These are phyloP conservation scores for Gallinago media DNA, from an alignment of 2,113 vertebrate species.

Conservation along the genomic window DNA sequence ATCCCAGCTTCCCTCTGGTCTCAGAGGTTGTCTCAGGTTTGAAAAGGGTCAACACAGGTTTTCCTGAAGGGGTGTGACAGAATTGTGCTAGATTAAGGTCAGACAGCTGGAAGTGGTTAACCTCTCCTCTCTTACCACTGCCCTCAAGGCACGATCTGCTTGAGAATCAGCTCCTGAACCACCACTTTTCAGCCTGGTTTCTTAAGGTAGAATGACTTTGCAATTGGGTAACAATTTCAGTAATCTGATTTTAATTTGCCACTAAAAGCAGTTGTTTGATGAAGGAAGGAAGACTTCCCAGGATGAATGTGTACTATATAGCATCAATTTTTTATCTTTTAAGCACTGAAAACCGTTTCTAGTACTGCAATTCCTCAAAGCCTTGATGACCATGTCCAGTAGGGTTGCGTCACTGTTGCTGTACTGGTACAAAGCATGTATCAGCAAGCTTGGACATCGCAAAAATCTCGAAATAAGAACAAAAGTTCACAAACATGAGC, in stretches of 20 bases:
- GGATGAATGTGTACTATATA: background rate
- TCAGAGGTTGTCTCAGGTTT: background rate
- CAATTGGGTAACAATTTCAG: background rate
- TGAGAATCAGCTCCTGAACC: background rate
- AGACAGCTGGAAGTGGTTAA: background rate
- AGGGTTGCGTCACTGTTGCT: background rate
- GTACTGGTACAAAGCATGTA: background rate
- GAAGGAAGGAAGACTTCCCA: background rate
- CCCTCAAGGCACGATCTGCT: background rate
- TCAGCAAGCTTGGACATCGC: background rate
- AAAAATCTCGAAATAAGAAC: background rate
- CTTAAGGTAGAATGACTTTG: background rate
- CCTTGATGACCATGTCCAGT: rapidly evolving
- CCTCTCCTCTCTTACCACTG: background rate
- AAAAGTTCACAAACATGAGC: background rate
- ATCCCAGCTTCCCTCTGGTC: background rate
- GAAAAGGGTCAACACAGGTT: background rate
- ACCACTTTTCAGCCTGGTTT: background rate
- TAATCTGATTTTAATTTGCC: background rate
- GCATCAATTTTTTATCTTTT: background rate
- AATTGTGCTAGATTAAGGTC: background rate
- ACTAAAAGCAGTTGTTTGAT: background rate
- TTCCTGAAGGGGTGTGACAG: background rate
- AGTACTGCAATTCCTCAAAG: background rate
- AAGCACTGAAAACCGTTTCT: background rate